Evolutionary conservation across 2,113 vertebrate genomes (phyloP).

Genomic region (Trichomycterus rosablanca): DNA sequence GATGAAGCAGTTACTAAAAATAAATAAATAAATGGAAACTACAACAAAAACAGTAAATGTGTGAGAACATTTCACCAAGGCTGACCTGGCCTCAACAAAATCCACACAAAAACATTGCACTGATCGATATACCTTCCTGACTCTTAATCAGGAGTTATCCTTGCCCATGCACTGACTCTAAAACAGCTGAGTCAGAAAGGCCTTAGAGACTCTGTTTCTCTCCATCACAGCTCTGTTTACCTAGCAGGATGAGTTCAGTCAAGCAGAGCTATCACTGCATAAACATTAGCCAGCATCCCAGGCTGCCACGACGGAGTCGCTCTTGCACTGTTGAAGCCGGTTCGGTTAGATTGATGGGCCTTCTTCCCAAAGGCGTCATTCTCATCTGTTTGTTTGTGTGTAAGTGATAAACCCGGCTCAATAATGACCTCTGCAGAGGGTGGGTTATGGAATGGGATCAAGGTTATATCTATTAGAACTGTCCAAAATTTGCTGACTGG

Average conservation of each 20-base stretch:
- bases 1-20: no score
- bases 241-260: conserved; percentile 12
- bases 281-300: conserved; percentile 37
- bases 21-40: no score
- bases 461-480: conserved; percentile 42
- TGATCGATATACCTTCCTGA: conserved; percentile 1
- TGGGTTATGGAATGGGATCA: conserved; percentile 40
- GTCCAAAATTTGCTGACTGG: conserved; percentile 42
- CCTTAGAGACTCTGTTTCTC: conserved; percentile 10
- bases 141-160: conserved; percentile 13
- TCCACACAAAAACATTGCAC: not conserved
- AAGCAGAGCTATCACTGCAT: conserved; percentile 38
- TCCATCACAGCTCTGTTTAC: conserved; percentile 39
- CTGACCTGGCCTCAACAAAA: not conserved
- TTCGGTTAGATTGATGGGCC: conserved; percentile 27
- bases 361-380: conserved; percentile 6
- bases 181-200: conserved; percentile 30
- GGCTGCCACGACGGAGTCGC: conserved; percentile 1
- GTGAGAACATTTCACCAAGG: no score
- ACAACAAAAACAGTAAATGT: no score
- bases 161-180: not conserved
- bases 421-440: conserved; percentile 11
- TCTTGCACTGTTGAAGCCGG: not conserved
- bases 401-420: conserved; percentile 32
- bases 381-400: conserved; percentile 40